phyloP scores from a whole-genome alignment of 2,113 vertebrate genomes.

The Pelecanus crispus region DNA sequence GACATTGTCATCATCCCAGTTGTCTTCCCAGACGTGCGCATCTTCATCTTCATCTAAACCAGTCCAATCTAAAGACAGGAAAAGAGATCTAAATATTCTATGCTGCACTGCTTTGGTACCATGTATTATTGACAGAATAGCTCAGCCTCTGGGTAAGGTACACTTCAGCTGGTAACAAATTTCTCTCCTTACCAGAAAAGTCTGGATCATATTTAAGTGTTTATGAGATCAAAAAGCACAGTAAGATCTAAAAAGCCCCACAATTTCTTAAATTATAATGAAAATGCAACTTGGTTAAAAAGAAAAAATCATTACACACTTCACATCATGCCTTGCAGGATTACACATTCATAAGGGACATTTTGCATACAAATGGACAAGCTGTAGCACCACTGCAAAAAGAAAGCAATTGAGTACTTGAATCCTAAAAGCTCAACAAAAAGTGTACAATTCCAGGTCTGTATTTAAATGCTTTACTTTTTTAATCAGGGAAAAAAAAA shows the following conservation, averaged over 20 bases:
- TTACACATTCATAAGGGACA: neutral
- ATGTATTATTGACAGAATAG: neutral
- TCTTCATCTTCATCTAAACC: slow-evolving; percentile 98
- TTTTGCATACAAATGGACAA: neutral
- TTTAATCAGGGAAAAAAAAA: neutral
- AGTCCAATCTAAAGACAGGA: slow-evolving; percentile 86
- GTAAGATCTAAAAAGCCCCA: neutral
- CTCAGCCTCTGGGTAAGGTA: neutral
- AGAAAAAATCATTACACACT: neutral
- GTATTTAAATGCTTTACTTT: neutral
- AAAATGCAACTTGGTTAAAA: neutral
- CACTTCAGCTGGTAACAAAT: neutral
- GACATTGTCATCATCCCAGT: slow-evolving; percentile 99
- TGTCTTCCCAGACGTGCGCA: slow-evolving; percentile 98
- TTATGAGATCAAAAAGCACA: neutral
- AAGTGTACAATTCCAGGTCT: neutral
- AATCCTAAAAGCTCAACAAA: neutral
- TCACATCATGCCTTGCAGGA: neutral
- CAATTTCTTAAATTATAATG: neutral
- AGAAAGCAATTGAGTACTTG: neutral
- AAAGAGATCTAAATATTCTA: neutral
- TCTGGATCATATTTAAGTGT: neutral
- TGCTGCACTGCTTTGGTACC: neutral
- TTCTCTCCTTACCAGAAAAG: neutral
- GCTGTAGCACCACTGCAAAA: neutral